Percentiles rank a stretch among this genome's conserved stretches.
These are phyloP conservation scores for Triplophysa bombifrons DNA, from an alignment of 2,797 vertebrate species.

Conservation along the genomic window DNA sequence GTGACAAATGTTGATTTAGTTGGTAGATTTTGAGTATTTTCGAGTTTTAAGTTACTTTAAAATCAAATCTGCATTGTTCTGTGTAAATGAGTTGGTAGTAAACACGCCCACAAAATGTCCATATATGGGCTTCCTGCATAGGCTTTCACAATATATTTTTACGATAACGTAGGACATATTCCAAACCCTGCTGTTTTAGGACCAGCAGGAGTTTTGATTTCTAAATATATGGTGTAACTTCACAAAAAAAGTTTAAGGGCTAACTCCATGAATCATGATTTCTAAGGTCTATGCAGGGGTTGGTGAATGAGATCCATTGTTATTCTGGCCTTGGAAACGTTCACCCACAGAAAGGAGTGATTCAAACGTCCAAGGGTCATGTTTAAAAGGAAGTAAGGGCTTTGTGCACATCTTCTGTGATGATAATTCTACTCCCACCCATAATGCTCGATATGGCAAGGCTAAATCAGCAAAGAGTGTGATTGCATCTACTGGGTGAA, in stretches of 20 bases:
- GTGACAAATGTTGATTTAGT: too few relatives aligned
- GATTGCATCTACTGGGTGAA: slow-evolving; percentile 39
- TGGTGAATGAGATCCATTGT: not conserved
- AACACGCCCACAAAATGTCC: too few relatives aligned
- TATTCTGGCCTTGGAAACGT: slow-evolving; percentile 56
- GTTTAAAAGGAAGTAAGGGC: slow-evolving; percentile 33
- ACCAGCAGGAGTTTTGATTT: not conserved
- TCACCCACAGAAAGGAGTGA: slow-evolving; percentile 43
- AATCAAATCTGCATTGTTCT: too few relatives aligned
- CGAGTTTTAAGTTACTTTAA: too few relatives aligned
- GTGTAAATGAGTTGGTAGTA: too few relatives aligned
- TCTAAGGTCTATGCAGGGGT: not conserved
- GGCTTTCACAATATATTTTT: too few relatives aligned
- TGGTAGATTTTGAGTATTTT: too few relatives aligned
- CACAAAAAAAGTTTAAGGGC: not conserved
- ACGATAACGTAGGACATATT: not conserved
- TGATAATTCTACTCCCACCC: slow-evolving; percentile 44
- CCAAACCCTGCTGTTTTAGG: not conserved
- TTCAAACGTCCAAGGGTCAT: slow-evolving; percentile 37
- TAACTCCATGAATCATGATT: slow-evolving; percentile 1
- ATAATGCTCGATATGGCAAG: slow-evolving; percentile 45
- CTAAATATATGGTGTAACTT: not conserved
- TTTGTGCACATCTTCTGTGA: slow-evolving; percentile 30
- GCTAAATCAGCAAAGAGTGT: slow-evolving; percentile 42
- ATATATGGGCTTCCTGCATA: too few relatives aligned